phyloP scores from a whole-genome alignment of 1,140 invertebrate genomes.

The Apis dorsata region DNA sequence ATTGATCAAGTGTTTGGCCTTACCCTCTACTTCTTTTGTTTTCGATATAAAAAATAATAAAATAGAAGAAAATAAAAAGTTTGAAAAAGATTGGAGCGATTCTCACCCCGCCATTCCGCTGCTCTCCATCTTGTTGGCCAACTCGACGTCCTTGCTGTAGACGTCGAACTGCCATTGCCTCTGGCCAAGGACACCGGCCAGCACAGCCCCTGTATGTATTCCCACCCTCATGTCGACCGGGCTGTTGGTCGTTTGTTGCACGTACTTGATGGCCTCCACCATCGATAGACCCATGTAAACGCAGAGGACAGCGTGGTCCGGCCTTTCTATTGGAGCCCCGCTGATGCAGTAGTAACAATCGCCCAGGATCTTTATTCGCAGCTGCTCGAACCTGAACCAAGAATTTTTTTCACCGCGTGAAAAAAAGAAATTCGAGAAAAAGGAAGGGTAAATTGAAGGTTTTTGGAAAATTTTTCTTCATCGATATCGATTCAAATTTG shows the following conservation, averaged over 20 bases:
- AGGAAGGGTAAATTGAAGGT: too few species aligned
- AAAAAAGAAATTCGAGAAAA: not conserved
- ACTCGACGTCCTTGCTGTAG: conserved; percentile 97
- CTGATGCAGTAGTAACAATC: conserved; percentile 98
- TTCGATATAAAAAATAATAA: too few species aligned
- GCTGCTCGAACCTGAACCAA: conserved; percentile 92
- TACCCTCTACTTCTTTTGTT: too few species aligned
- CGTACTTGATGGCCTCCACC: conserved; percentile 98
- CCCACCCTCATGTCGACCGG: conserved; percentile 99
- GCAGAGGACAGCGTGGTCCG: conserved; percentile 95
- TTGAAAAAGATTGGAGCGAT: not conserved
- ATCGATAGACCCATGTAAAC: conserved; percentile 97
- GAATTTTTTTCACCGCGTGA: not conserved
- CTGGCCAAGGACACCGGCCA: conserved; percentile 97
- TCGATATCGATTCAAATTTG: too few species aligned
- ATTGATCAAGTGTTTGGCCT: too few species aligned
- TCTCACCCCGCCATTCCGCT: conserved; percentile 96
- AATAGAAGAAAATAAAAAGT: too few species aligned
- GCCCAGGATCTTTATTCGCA: conserved; percentile 96
- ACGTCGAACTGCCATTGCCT: conserved; percentile 99
- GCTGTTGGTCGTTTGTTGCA: conserved; percentile 96
- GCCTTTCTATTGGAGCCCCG: conserved; percentile 91
- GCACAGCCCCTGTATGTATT: conserved; percentile 96
- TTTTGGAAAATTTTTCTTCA: too few species aligned
- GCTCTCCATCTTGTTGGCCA: conserved; percentile 99